Conservation (phyloP, 2,797 vertebrate species). For the Tragelaphus oryx region DNA sequence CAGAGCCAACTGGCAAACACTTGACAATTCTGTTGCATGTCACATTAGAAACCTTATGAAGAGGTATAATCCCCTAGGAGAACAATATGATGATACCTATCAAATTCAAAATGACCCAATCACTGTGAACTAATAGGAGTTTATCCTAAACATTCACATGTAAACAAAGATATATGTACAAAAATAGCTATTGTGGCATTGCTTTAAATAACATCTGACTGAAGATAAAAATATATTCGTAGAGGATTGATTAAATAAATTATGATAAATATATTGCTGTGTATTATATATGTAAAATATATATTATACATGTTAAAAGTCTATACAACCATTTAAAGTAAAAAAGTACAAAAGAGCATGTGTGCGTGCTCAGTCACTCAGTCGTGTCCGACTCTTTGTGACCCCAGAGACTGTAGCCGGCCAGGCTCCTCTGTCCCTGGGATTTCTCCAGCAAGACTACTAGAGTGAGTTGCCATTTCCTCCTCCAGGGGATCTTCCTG, state of each 20-base stretch:
- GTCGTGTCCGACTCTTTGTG: not conserved
- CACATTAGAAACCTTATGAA: not conserved
- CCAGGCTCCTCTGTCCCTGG: not conserved
- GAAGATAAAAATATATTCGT: not conserved
- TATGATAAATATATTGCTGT: not conserved
- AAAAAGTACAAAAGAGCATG: not conserved
- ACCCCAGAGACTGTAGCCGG: rapidly evolving
- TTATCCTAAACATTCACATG: not conserved
- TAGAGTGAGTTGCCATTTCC: not conserved
- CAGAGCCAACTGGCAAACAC: not conserved
- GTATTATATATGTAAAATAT: not conserved
- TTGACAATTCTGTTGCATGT: not conserved
- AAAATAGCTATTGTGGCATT: not conserved
- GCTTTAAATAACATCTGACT: not conserved
- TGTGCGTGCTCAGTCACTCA: not conserved
- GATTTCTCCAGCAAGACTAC: not conserved
- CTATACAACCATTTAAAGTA: not conserved
- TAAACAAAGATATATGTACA: not conserved
- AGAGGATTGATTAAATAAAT: not conserved
- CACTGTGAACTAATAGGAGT: not conserved
- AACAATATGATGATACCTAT: not conserved
- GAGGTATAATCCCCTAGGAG: not conserved
- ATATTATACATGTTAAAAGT: not conserved
- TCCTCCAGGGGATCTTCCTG: not conserved
- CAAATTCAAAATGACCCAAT: not conserved